phyloP scores from a whole-genome alignment of 2,113 vertebrate species.

The Toxostoma redivivum region DNA sequence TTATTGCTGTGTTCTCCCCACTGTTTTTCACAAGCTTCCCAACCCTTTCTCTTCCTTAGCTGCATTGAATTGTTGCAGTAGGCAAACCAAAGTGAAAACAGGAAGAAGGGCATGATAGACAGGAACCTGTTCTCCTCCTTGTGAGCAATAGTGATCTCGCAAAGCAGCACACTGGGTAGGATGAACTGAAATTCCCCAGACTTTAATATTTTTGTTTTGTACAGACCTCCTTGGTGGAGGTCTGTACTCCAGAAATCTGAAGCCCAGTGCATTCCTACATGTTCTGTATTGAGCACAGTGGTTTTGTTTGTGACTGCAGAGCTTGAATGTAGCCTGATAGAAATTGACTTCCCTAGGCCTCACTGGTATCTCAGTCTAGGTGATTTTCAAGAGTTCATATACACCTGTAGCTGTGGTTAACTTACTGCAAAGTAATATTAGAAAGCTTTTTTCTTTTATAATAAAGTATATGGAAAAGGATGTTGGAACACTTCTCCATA shows the following conservation, averaged over 20 bases:
- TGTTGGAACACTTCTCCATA: not conserved
- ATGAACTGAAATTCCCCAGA: not conserved
- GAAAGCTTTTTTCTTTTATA: not conserved
- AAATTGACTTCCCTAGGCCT: not conserved
- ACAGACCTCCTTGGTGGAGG: accelerated
- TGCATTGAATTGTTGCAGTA: not conserved
- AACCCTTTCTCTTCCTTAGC: not conserved
- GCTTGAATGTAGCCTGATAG: not conserved
- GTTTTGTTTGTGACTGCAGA: not conserved
- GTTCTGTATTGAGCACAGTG: not conserved
- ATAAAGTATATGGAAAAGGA: not conserved
- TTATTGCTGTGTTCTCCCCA: not conserved
- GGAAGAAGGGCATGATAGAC: not conserved
- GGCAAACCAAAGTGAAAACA: not conserved
- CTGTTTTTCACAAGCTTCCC: not conserved
- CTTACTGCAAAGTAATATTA: not conserved
- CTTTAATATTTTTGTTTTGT: not conserved
- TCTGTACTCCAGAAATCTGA: not conserved
- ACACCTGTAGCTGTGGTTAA: not conserved
- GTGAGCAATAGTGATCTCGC: not conserved
- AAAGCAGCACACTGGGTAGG: not conserved
- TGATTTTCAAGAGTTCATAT: not conserved
- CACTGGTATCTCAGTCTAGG: not conserved
- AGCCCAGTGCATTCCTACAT: accelerated
- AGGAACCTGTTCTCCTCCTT: not conserved